A percentile compares a stretch with the other conserved stretches of the same genome.
phyloP scores from a whole-genome alignment of 2,888 invertebrate genomes.

The Cantharis rustica region DNA sequence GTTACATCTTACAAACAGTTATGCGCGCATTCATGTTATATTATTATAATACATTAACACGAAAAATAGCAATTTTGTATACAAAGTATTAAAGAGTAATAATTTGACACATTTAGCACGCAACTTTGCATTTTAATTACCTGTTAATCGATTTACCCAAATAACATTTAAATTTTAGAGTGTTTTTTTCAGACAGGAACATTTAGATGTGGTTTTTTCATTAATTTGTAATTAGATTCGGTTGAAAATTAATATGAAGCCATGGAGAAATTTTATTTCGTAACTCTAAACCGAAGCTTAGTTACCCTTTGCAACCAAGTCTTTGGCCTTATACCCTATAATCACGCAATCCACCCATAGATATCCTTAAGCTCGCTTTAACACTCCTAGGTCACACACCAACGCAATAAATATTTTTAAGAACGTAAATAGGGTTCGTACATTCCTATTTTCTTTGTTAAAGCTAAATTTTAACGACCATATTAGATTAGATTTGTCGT shows the following conservation, averaged over 20 bases:
- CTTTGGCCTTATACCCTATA: constrained; percentile 38
- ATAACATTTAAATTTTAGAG: not conserved
- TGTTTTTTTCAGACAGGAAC: not conserved
- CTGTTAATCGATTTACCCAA: not conserved
- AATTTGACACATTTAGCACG: not conserved
- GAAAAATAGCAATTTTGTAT: not conserved
- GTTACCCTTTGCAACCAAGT: constrained; percentile 29
- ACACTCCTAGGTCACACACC: constrained; percentile 42
- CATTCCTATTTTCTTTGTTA: not conserved
- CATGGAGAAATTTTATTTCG: not conserved
- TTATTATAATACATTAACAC: not conserved
- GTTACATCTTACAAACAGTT: constrained; percentile 1
- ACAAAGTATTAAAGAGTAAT: not conserved
- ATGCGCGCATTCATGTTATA: not conserved
- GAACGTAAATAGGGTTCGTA: constrained; percentile 10
- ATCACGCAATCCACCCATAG: constrained; percentile 46
- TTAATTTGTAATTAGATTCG: not conserved
- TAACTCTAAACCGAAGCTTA: constrained; percentile 18
- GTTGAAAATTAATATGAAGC: not conserved
- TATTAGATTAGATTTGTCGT: not conserved
- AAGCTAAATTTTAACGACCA: not conserved
- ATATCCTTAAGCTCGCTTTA: constrained; percentile 44
- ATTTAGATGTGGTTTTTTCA: not conserved
- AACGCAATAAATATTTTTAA: constrained; percentile 41
- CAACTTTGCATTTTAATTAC: not conserved